Conservation (phyloP, 2,797 vertebrate genomes). For the Karalla daura region DNA sequence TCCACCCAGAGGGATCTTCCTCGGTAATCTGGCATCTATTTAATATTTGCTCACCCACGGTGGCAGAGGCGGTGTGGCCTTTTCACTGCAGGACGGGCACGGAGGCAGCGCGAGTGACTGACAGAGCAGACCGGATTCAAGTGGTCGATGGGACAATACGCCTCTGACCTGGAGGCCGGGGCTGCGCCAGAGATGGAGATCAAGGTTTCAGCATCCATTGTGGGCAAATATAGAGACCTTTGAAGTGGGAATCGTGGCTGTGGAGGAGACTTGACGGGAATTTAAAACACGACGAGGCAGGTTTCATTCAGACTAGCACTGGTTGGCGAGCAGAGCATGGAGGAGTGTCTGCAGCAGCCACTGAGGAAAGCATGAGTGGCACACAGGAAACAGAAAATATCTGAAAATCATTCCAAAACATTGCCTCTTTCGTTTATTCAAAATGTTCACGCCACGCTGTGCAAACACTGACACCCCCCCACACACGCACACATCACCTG, state of each 20-base stretch:
- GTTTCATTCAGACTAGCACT: conserved; percentile 15
- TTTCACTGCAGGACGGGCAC: conserved; percentile 43
- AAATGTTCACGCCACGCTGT: neutral
- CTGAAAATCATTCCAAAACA: too few species aligned
- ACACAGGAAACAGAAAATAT: too few species aligned
- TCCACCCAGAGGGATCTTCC: conserved; percentile 47
- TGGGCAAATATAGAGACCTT: conserved; percentile 27
- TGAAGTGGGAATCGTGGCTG: conserved; percentile 10
- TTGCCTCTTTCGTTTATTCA: neutral
- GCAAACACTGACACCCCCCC: neutral
- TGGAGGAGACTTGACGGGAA: conserved; percentile 5
- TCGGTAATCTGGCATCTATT: conserved; percentile 51
- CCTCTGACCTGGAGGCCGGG: conserved; percentile 34
- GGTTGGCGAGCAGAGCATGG: neutral
- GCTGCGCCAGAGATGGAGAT: conserved; percentile 25
- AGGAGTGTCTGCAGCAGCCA: neutral
- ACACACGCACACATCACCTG: neutral
- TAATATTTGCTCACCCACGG: conserved; percentile 57
- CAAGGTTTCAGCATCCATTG: conserved; percentile 21
- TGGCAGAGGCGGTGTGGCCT: conserved; percentile 44
- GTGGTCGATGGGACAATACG: conserved; percentile 2
- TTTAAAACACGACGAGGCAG: conserved; percentile 11
- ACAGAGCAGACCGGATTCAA: conserved; percentile 20
- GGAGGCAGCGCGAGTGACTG: conserved; percentile 16
- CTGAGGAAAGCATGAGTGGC: too few species aligned